Base-by-base conservation (phyloP, 1,140 invertebrate species). In the Cheumatopsyche charites region DNA sequence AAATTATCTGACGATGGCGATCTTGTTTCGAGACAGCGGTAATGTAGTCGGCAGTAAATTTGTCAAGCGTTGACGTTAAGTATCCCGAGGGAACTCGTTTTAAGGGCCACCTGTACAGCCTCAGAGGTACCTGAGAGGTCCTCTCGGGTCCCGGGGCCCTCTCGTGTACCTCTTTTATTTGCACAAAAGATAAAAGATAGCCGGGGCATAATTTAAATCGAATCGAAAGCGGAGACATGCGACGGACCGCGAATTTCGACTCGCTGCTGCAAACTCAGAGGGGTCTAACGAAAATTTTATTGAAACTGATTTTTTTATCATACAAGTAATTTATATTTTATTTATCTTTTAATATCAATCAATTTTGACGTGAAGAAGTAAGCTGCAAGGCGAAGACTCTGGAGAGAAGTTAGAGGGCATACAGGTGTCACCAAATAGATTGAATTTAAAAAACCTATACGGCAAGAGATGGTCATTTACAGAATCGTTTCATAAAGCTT, bases 31-130 rank as follows among this genome's bases (percentile, higher is more conserved):
- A 23, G 23, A 4, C 17, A 23, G 19, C n/a, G 29, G 36, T 42
- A 63, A 63, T 58, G 55, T 58, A 42, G 62, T 63, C 62, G 21
- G 63, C 63, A 66, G 63, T 66, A 66, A 66, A 66, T 66, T 66
- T 66, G 63, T 66, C 63, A 66, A 66, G 63, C 11, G 42, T 42
- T 66, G 63, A 66, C 63, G 63, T 66, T 66, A 66, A 66, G 45
- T 66, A 66, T 25, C 63, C 63, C 17, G 12, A 47, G 25, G 63
- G 63, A 49, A 49, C 21, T 41, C 21, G 42, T 29, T 29, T 49
- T 66, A 66, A 66, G 63, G 63, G 63, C 63, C 63, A 66, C 63
- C 63, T 66, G 63, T 66, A 36, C 23, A 13, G 26, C 3, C 52
- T n/a, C 7, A 15, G 45, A 49, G 23, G 21, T 9, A 58, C 21